Base-by-base conservation (phyloP, 2,888 invertebrate genomes). In the Agrotis clavis region DNA sequence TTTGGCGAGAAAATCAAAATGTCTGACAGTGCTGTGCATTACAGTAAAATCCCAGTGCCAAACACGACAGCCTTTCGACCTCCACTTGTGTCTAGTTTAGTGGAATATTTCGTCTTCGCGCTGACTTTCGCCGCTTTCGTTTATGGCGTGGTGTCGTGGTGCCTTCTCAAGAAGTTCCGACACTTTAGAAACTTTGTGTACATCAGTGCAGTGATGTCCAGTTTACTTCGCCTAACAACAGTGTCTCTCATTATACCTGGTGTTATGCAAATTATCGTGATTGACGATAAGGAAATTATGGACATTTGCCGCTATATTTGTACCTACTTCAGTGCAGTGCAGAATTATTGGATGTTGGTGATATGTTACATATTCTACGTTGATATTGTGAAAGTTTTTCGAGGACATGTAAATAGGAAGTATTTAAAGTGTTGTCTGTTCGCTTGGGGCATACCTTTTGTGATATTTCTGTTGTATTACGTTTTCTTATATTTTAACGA, bases 291-390 rank as follows among this genome's bases (percentile, higher is more conserved):
- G 41, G 69, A 78, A 4, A 78, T 78, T 11, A 13, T 75, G 2
- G 76, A 78, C 11, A 75, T 78, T 35, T 78, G 78, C 19, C 78
- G 78, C 1, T 78, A 75, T 18, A 78, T 78, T 21, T 78, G 78
- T 53, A 81, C 78, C 9, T 78, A 78, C 35, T 79, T 79, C 47
- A 35, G 53, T 6, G 64, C 78, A 9, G 78, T 81, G 30, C 81
- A 79, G 11, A 81, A 79, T 35, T 79, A 79, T 51, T 79, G 81
- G 81, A 66, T 79, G 62, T 62, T 79, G 47, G 77, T 81, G 21
- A 79, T 79, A 59, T 81, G 81, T 48, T 79, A 79, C 11, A 76
- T 81, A 54, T 79, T 81, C 14, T 79, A 79, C 54, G 81, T 76
- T 41, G 78, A 79, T 18, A 67, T 79, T n/a, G 78, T 79, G n/a